Evolutionary conservation across 2,888 invertebrate species (phyloP).

Genomic region (Tortricodes alternella): DNA sequence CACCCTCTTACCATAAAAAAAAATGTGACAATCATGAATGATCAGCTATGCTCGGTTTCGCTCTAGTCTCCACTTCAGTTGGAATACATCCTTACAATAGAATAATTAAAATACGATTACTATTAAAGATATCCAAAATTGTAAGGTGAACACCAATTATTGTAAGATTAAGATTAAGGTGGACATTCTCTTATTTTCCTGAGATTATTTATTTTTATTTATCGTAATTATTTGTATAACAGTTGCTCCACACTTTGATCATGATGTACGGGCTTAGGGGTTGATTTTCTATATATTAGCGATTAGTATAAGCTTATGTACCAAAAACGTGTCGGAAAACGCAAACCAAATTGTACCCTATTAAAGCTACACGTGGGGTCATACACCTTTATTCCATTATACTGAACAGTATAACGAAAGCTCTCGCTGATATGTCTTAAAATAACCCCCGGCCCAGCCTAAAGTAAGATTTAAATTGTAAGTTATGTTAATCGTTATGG

Average conservation of each 20-base stretch:
- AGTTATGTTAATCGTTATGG: slow-evolving; percentile 40
- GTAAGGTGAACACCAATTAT: slow-evolving; percentile 67
- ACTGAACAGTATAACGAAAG: neutral
- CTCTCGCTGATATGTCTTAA: neutral
- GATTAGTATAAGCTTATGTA: neutral
- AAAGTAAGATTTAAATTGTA: slow-evolving; percentile 22
- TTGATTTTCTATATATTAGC: neutral
- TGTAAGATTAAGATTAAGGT: slow-evolving; percentile 37
- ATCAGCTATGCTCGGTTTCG: too few relatives aligned
- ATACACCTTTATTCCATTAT: too few relatives aligned
- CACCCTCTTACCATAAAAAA: too few relatives aligned
- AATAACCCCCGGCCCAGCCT: slow-evolving; percentile 11
- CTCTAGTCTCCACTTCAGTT: too few relatives aligned
- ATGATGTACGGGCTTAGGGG: slow-evolving; percentile 4
- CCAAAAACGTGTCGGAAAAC: too few relatives aligned
- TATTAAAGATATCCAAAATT: slow-evolving; percentile 38
- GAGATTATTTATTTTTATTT: slow-evolving; percentile 19
- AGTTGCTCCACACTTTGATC: neutral
- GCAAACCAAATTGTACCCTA: too few relatives aligned
- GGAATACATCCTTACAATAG: too few relatives aligned
- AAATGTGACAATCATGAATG: too few relatives aligned
- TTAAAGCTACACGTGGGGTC: too few relatives aligned
- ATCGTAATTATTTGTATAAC: slow-evolving; percentile 1
- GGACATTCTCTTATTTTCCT: neutral
- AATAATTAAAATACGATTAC: slow-evolving; percentile 22